Evolutionary conservation across 2,113 vertebrate species (phyloP), one percentile per base, ranked within the genome.

Genomic region (Zeus faber): DNA sequence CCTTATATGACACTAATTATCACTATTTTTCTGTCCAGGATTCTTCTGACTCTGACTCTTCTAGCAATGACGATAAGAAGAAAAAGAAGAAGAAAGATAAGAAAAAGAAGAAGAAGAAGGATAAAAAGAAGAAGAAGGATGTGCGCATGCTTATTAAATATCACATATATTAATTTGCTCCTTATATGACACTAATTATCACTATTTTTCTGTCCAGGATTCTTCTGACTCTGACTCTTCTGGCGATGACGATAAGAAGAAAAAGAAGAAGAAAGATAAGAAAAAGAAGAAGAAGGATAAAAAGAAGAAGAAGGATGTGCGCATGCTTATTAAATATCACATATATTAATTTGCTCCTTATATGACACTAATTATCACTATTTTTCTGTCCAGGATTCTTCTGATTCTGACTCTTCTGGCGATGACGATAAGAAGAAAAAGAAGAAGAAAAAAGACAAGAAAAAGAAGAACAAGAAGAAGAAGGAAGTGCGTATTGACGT

Each of bases 381-480:
- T n/a, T 20, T 4, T 14, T 43, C 5, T 43, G n/a, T 20, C 3
- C n/a, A 43, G 9, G 16, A 13, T 20, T 20, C 9, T 21, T 5
- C 7, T 13, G 40, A 21, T 9, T 43, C 3, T 8, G 17, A 7
- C 13, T 44, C 18, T 9, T 20, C 18, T 21, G 7, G 18, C 2
- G 7, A 17, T 2, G 47, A 49, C 3, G 10, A 50, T 14, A 13
- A 33, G 10, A 50, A 31, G 17, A 50, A 50, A 31, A 50, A 31
- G 16, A 50, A 31, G 9, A 2, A 31, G 2, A 50, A 33, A 9
- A 31, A 33, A 13, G 21, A 50, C 3, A 6, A 50, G 14, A 20
- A 31, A 4, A 16, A 45, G 2, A 57, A 47, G 26, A 44, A 45
- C 5, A 44, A 41, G 16, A 45, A 55, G 17, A 45, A 33, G 13